A percentile compares a stretch with the other conserved stretches of the same genome.
These are phyloP conservation scores for Melanostoma scalare DNA, from an alignment of 2,888 invertebrate species.

Conservation along the genomic window DNA sequence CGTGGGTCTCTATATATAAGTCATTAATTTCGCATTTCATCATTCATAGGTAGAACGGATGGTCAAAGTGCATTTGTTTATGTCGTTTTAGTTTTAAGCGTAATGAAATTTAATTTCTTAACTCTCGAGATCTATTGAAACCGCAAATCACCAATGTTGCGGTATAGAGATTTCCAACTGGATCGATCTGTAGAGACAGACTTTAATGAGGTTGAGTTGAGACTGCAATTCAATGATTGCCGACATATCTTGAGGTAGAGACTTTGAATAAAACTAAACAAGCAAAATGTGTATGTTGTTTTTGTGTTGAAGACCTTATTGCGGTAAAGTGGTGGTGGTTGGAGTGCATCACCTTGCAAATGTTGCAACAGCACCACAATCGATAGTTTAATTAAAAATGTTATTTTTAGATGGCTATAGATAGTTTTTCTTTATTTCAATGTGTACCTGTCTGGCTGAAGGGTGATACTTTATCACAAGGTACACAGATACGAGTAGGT, in stretches of 20 bases:
- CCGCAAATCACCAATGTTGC: conserved; percentile 54
- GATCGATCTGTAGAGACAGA: conserved; percentile 54
- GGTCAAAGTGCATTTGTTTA: neutral
- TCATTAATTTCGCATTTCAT: conserved; percentile 31
- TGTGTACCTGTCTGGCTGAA: conserved; percentile 32
- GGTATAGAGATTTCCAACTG: conserved; percentile 47
- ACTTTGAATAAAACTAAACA: conserved; percentile 33
- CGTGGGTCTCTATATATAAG: conserved; percentile 31
- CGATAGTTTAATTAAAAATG: conserved; percentile 53
- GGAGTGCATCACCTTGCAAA: conserved; percentile 47
- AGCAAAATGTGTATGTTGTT: conserved; percentile 15
- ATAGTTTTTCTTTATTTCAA: conserved; percentile 13
- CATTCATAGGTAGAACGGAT: conserved; percentile 16
- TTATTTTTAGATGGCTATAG: conserved; percentile 32
- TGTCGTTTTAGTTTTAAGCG: neutral
- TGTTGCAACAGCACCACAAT: conserved; percentile 33
- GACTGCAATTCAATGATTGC: conserved; percentile 29
- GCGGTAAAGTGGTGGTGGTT: conserved; percentile 12
- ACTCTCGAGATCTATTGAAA: conserved; percentile 59
- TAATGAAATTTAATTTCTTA: conserved; percentile 53
- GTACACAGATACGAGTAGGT: neutral
- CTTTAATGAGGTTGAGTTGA: conserved; percentile 49
- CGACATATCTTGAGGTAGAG: conserved; percentile 28
- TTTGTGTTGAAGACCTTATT: conserved; percentile 29
- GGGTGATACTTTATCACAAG: conserved; percentile 31